Conservation (phyloP, 1,140 invertebrate species). For the Drosophila watanabei region DNA sequence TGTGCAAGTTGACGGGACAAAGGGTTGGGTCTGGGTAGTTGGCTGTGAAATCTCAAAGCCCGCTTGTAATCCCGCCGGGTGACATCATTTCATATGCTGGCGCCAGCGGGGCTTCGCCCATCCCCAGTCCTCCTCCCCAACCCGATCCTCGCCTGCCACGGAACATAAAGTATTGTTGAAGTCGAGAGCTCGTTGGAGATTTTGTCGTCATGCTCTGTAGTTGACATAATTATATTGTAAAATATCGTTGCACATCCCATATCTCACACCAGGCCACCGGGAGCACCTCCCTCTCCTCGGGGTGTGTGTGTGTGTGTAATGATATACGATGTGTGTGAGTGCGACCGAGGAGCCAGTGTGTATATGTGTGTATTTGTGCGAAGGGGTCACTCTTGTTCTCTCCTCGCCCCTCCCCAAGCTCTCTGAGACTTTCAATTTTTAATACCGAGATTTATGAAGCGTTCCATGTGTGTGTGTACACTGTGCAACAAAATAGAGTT, state of each 20-base stretch:
- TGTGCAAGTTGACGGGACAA: background rate
- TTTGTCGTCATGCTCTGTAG: constrained; percentile 70
- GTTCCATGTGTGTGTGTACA: constrained; percentile 18
- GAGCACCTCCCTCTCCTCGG: too few relatives aligned
- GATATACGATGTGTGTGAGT: constrained; percentile 48
- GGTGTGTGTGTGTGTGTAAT: constrained; percentile 14
- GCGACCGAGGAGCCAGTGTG: background rate
- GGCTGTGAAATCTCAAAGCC: constrained; percentile 46
- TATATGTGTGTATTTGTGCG: constrained; percentile 23
- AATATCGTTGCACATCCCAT: constrained; percentile 69
- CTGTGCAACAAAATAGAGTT: background rate
- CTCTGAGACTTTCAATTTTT: constrained; percentile 55
- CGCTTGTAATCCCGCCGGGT: constrained; percentile 69
- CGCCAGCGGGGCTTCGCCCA: constrained; percentile 30
- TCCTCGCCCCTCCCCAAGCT: background rate
- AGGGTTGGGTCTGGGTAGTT: constrained; percentile 18
- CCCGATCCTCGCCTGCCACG: background rate
- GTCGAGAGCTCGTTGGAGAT: constrained; percentile 73
- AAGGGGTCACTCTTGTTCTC: constrained; percentile 42
- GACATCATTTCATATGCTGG: constrained; percentile 80
- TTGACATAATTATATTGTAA: constrained; percentile 83
- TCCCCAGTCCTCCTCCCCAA: too few relatives aligned
- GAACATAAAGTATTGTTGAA: constrained; percentile 74
- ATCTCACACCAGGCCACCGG: constrained; percentile 8
- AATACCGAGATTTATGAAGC: constrained; percentile 68